Percentiles rank a stretch among this genome's conserved stretches.
Conservation (phyloP, 2,113 vertebrate species). For the Strix uralensis region DNA sequence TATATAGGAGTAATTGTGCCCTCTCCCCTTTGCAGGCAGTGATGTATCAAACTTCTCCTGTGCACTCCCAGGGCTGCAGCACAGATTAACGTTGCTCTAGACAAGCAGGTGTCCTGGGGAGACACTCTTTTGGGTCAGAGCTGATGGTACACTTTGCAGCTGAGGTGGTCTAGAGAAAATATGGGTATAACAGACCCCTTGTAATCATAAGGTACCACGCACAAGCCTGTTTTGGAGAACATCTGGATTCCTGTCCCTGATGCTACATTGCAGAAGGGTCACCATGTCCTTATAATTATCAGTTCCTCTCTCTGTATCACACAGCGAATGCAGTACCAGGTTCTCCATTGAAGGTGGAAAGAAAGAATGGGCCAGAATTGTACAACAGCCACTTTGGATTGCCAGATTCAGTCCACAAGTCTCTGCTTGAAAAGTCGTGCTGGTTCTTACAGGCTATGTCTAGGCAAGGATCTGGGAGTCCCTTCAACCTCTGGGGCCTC, state of each 20-base stretch:
- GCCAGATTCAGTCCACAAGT: not conserved
- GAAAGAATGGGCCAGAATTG: not conserved
- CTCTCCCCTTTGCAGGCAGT: not conserved
- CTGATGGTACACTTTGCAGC: not conserved
- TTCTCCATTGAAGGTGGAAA: not conserved
- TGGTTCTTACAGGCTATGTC: not conserved
- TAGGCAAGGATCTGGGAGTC: not conserved
- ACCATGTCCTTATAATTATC: not conserved
- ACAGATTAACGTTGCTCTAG: not conserved
- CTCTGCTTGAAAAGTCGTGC: not conserved
- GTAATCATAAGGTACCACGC: not conserved
- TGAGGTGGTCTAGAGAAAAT: not conserved
- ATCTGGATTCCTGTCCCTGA: not conserved
- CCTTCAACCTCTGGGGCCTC: not conserved
- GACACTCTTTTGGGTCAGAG: not conserved
- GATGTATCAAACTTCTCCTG: not conserved
- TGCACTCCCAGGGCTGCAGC: not conserved
- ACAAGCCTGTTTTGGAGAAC: not conserved
- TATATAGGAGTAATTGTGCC: not conserved
- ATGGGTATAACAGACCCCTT: not conserved
- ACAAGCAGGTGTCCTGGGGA: rapidly evolving
- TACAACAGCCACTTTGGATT: not conserved
- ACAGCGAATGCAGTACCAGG: not conserved
- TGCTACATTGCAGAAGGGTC: not conserved
- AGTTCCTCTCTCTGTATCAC: not conserved